Percentiles rank a stretch among this genome's conserved stretches.
These are phyloP conservation scores for Oeneis ivallda DNA, from an alignment of 2,888 invertebrate genomes.

Conservation along the genomic window DNA sequence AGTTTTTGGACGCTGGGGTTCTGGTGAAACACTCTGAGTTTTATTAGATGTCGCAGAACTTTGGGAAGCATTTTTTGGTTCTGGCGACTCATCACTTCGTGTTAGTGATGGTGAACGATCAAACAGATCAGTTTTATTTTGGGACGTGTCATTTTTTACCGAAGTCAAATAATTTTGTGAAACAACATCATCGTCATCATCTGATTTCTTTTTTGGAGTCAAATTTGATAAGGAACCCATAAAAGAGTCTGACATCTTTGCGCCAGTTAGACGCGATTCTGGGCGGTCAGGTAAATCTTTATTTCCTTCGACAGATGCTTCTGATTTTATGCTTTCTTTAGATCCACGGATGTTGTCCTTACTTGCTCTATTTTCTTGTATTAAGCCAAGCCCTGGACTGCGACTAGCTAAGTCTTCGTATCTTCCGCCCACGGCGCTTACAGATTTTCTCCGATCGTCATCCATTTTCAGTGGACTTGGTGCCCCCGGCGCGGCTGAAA, in stretches of 20 bases:
- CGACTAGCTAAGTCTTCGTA: conserved; percentile 66
- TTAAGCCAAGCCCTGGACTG: conserved; percentile 69
- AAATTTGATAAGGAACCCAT: conserved; percentile 67
- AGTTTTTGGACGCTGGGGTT: conserved; percentile 67
- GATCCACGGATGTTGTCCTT: conserved; percentile 71
- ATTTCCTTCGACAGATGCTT: conserved; percentile 55
- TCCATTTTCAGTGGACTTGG: conserved; percentile 70
- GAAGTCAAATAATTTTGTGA: conserved; percentile 57
- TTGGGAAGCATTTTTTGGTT: conserved; percentile 61
- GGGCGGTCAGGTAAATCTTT: conserved; percentile 65
- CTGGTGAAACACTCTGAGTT: conserved; percentile 58
- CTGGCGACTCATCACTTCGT: conserved; percentile 77
- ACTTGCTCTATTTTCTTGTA: conserved; percentile 75
- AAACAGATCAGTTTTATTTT: conserved; percentile 61
- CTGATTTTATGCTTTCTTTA: conserved; percentile 70
- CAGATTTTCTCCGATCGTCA: conserved; percentile 78
- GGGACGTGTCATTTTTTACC: conserved; percentile 50
- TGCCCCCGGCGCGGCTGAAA: conserved; percentile 75
- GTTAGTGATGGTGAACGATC: conserved; percentile 77
- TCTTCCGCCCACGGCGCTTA: conserved; percentile 72
- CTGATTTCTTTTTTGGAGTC: conserved; percentile 61
- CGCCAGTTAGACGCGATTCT: conserved; percentile 71
- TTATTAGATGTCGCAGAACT: conserved; percentile 53
- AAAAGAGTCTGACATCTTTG: conserved; percentile 77
- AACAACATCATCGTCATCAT: conserved; percentile 75